Evolutionary conservation across 2,888 invertebrate genomes (phyloP).

Genomic region (Erebia aethiops): DNA sequence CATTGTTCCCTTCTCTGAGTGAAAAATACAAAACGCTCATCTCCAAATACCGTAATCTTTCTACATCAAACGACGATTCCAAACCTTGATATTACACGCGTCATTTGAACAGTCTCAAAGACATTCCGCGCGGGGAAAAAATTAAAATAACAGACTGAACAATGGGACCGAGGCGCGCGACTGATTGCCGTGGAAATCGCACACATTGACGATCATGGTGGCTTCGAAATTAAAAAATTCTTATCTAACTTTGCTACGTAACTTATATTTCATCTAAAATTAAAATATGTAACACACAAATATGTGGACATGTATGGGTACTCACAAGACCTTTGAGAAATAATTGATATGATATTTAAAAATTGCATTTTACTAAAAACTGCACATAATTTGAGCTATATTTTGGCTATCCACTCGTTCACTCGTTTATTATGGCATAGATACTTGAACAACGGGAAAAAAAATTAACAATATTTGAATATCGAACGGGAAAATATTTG

Average conservation of each 20-base stretch:
- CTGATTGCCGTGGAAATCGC: constrained; percentile 55
- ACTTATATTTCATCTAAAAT: background rate
- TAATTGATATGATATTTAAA: too few relatives aligned
- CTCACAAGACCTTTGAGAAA: background rate
- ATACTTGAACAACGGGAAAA: constrained; percentile 2
- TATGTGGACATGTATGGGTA: background rate
- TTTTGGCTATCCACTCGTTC: too few relatives aligned
- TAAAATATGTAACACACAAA: background rate
- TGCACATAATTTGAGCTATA: too few relatives aligned
- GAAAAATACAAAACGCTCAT: constrained; percentile 69
- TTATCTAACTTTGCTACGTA: constrained; percentile 44
- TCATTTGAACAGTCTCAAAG: constrained; percentile 81
- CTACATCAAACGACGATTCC: constrained; percentile 74
- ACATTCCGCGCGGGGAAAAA: constrained; percentile 75
- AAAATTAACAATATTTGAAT: constrained; percentile 4
- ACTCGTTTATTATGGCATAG: too few relatives aligned
- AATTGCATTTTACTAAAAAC: too few relatives aligned
- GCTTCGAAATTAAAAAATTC: constrained; percentile 70
- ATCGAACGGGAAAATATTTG: constrained; percentile 9
- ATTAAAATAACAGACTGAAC: constrained; percentile 77
- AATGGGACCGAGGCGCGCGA: constrained; percentile 54
- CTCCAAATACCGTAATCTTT: constrained; percentile 74
- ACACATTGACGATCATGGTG: constrained; percentile 45
- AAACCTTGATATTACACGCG: constrained; percentile 79
- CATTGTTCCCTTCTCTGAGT: constrained; percentile 64